phyloP scores from a whole-genome alignment of 2,888 invertebrate species.

The Salticus scenicus region DNA sequence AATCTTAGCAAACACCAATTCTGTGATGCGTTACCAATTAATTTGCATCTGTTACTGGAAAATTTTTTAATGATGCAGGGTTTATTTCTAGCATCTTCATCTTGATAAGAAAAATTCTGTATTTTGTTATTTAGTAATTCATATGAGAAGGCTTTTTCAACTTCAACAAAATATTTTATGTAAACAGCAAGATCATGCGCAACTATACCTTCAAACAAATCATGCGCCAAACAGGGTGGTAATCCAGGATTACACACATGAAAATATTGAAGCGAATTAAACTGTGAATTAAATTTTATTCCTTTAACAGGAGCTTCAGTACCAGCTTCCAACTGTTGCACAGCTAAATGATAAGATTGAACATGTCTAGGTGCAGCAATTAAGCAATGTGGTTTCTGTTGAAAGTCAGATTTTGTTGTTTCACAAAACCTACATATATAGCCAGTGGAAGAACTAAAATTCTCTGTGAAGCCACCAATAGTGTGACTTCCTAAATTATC shows the following conservation, averaged over 20 bases:
- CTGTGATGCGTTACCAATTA: too few relatives aligned
- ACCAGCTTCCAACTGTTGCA: neutral
- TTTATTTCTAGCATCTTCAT: neutral
- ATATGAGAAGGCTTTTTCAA: neutral
- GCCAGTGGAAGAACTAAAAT: too few relatives aligned
- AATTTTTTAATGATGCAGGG: neutral
- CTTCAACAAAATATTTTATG: neutral
- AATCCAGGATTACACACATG: too few relatives aligned
- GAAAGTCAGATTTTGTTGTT: too few relatives aligned
- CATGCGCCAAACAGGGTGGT: too few relatives aligned
- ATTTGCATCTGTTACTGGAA: neutral
- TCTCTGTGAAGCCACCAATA: neutral
- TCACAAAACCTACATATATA: neutral
- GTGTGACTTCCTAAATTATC: neutral
- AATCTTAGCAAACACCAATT: neutral
- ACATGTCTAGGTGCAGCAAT: neutral
- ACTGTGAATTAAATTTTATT: too few relatives aligned
- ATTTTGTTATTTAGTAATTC: neutral
- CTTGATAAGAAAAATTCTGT: neutral
- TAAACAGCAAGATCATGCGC: neutral
- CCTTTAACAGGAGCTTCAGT: too few relatives aligned
- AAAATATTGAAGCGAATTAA: neutral
- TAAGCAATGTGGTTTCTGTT: neutral
- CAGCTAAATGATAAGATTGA: neutral
- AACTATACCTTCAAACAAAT: too few relatives aligned